A percentile compares a stretch with the other conserved stretches of the same genome.
phyloP scores from a whole-genome alignment of 2,797 vertebrate species.

The Gambelia wislizenii region DNA sequence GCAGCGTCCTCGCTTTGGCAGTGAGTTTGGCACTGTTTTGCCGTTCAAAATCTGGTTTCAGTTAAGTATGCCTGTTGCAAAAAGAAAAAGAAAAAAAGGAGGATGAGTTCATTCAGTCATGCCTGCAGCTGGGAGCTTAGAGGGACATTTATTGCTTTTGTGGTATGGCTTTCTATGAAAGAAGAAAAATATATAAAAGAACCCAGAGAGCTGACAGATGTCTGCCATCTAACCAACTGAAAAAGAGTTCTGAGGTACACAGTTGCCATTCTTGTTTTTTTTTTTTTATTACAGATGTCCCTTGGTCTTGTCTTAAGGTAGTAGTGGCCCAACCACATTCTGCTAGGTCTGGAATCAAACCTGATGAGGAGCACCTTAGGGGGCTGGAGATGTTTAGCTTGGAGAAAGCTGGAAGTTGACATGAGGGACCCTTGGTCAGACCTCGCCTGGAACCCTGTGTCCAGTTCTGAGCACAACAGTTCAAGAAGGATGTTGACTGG shows the following conservation, averaged over 20 bases:
- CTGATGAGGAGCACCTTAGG: too few relatives aligned
- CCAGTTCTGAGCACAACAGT: too few relatives aligned
- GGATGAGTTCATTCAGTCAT: slow-evolving; percentile 22
- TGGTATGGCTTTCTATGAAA: slow-evolving; percentile 44
- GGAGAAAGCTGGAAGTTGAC: too few relatives aligned
- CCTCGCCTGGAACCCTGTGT: too few relatives aligned
- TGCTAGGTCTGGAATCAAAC: not conserved
- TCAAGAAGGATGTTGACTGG: too few relatives aligned
- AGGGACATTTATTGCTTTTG: not conserved
- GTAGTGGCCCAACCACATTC: not conserved
- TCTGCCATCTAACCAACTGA: not conserved
- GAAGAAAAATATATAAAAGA: slow-evolving; percentile 10
- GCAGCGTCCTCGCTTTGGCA: slow-evolving; percentile 66
- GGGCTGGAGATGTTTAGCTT: too few relatives aligned
- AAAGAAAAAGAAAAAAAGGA: slow-evolving; percentile 3
- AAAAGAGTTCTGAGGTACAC: fast-evolving
- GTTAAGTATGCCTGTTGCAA: slow-evolving; percentile 51
- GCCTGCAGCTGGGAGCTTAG: slow-evolving; percentile 65
- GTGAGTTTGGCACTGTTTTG: slow-evolving; percentile 63
- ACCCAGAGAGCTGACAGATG: not conserved
- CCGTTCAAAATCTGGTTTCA: slow-evolving; percentile 68
- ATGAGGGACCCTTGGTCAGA: too few relatives aligned
- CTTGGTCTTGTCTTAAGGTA: not conserved
- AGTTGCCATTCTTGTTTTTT: not conserved
- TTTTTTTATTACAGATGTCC: not conserved